Evolutionary conservation across 2,888 invertebrate genomes (phyloP), one percentile per base, ranked within the genome.

Genomic region (Apodemia zela): DNA sequence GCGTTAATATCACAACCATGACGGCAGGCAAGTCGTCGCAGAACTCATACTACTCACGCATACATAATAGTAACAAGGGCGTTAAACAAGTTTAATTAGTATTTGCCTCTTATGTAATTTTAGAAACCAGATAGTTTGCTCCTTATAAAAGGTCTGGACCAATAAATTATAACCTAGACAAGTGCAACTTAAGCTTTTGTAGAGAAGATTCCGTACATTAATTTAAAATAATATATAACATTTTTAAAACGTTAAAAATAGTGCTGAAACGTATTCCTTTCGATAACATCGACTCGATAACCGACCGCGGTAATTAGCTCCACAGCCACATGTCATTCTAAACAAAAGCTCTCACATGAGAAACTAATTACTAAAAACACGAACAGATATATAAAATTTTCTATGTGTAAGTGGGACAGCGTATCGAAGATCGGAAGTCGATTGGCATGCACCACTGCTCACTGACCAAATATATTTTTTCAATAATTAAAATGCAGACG

Each of bases 281-380:
- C 84, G 80, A 85, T 81, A 79, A 75, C 69, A 78, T 81, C 80
- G 79, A 81, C 78, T 66, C 68, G 80, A 80, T 81, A 71, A 68
- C 66, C 65, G 65, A 65, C 74, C 71, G 75, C 79, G 75, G 81
- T 87, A 86, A 88, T 85, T 85, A 85, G 81, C 80, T 76, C 77
- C 78, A 75, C 79, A 80, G 76, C 87, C 90, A 90, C 89, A 91
- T 91, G 90, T 89, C 89, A 87, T 80, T 87, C 80, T 78, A 82
- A 85, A 89, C 85, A 86, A 86, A 87, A 85, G 83, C 81, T 73
- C 76, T 75, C 82, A 87, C 87, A 88, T 85, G 86, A 87, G 85
- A 85, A 85, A 81, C 87, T 90, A 90, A 90, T 89, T 90, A 89
- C 82, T 76, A 74, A 17, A 64, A 76, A 85, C 58, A 66, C 74